These are phyloP conservation scores for Bucorvus abyssinicus DNA, from an alignment of 2,797 vertebrate species.

Conservation along the genomic window DNA sequence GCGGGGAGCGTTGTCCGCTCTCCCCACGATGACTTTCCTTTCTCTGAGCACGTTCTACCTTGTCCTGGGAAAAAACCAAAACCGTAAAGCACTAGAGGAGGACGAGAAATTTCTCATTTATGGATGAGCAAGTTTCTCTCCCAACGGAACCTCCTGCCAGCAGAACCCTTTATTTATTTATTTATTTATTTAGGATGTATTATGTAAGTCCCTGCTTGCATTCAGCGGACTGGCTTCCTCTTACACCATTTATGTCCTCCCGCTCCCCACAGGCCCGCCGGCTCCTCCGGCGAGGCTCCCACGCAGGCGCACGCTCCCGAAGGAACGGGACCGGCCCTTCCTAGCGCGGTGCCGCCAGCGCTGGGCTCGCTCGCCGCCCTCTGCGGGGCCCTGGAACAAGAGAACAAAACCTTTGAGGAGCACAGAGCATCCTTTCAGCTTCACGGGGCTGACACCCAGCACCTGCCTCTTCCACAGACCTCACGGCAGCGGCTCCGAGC, in stretches of 20 bases:
- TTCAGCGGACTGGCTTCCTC: constrained; percentile 12
- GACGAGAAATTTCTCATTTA: constrained; percentile 56
- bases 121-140: constrained; percentile 65
- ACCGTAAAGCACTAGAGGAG: constrained; percentile 33
- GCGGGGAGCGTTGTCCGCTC: not conserved
- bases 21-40: not conserved
- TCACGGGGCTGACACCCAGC: not conserved
- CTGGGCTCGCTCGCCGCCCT: not conserved
- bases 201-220: constrained; percentile 60
- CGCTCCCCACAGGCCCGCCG: not conserved
- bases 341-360: accelerated
- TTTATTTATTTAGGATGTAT: constrained; percentile 42
- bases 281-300: not conserved
- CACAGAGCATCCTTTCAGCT: not conserved
- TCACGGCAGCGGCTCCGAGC: not conserved
- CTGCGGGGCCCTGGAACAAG: not conserved
- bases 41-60: not conserved
- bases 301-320: accelerated
- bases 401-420: not conserved
- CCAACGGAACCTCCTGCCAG: constrained; percentile 57
- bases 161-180: not conserved
- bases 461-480: not conserved
- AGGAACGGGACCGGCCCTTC: not conserved
- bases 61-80: constrained; percentile 1
- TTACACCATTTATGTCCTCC: no score